Conservation (phyloP, 2,797 vertebrate species). For the Megaceryle alcyon region DNA sequence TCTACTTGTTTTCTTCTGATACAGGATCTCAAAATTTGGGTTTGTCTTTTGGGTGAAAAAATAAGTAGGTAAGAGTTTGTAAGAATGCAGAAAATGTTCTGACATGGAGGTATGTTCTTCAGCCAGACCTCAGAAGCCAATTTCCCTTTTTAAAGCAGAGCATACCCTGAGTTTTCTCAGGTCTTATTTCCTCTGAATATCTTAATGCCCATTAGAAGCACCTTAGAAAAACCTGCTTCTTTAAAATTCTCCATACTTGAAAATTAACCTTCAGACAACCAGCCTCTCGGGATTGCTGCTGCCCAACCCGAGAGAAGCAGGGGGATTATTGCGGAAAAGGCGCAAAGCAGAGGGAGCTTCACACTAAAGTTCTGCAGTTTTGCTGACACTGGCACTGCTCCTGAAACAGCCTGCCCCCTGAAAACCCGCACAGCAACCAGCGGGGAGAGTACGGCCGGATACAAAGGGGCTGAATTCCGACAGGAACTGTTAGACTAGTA, state of each 20-base stretch:
- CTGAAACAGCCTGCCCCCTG: background rate
- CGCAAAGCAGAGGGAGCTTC: background rate
- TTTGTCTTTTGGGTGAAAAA: background rate
- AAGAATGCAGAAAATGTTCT: background rate
- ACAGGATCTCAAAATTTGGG: background rate
- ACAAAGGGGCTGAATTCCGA: background rate
- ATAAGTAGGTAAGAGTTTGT: background rate
- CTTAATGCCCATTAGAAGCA: background rate
- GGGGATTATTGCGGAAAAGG: background rate
- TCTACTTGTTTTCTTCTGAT: background rate
- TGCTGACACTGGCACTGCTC: fast-evolving
- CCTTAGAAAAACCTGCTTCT: background rate
- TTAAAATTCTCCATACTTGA: background rate
- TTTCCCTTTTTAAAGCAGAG: background rate
- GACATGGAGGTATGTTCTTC: background rate
- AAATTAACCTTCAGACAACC: background rate
- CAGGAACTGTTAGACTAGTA: background rate
- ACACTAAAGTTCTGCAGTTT: background rate
- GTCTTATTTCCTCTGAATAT: background rate
- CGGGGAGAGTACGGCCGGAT: background rate
- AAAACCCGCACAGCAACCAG: fast-evolving
- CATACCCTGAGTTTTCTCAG: background rate
- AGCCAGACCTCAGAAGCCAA: background rate
- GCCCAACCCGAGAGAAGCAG: background rate
- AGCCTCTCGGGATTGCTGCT: background rate